Base-by-base conservation (phyloP, 35 echinoderm and acorn worm genomes). In the Hemicentrotus pulcherrimus region DNA sequence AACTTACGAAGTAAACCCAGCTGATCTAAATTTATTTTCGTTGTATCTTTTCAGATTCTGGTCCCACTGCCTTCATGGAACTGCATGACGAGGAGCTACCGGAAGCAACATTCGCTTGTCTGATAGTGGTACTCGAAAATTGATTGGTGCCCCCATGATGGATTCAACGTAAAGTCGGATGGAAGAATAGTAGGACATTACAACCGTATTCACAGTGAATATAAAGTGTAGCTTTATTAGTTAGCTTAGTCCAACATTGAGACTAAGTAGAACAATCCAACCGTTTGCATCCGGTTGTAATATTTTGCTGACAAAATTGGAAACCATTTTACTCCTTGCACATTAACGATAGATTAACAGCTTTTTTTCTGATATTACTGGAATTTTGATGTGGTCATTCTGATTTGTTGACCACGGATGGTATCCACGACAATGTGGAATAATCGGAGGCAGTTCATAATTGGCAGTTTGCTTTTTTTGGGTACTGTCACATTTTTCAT, bases 351-450 rank as follows among this genome's bases (percentile, higher is more conserved):
- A 10, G 8, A 55, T 55, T 55, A 12, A 55, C 10, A 55, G 15
- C 50, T 55, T 55, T 10, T 10, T 55, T 55, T 10, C 11, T 55
- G 50, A 55, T 55, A 52, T 52, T 12, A 55, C 15, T 55, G 15
- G 10, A 78, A 22, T 78, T n/a, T 78, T 4, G n/a, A 78, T 5
- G 65, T 28, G 65, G 65, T 78, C 65, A 78, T 78, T 78, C 28
- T n/a, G 65, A 78, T 78, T 78, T 28, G 2, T n/a, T 78, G 65
- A 78, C 88, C 46, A 9, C 0, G 5, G n/a, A 90, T 8, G 45
- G 88, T 90, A 45, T 19, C 88, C 19, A 45, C 32, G 88, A 90
- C 88, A 90, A 90, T 90, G 88, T 90, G 88, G 88, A 33, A 90
- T 90, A 90, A 90, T 90, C 88, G 88, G 12, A 90, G 19, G 46